These are phyloP conservation scores for Eulemur macaco DNA, from an alignment of 2,113 vertebrate genomes.

Conservation along the genomic window DNA sequence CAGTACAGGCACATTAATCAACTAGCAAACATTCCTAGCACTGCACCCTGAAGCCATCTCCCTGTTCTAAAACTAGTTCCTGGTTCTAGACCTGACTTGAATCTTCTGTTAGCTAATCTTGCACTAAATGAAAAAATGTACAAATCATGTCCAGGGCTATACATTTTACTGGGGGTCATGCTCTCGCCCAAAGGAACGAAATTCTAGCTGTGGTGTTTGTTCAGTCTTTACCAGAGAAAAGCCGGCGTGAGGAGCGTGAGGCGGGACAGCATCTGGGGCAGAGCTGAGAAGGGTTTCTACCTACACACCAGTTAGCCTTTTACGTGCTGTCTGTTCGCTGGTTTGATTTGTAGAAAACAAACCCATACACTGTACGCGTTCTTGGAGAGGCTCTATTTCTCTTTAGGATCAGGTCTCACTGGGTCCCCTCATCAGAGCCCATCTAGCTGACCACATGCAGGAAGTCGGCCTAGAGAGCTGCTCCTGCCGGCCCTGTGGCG, in stretches of 20 bases:
- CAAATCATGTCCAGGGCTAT: too few relatives aligned
- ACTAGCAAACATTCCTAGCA: not conserved
- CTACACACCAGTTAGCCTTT: not conserved
- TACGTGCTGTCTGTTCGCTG: not conserved
- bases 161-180: not conserved
- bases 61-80: not conserved
- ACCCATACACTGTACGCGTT: not conserved
- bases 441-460: not conserved
- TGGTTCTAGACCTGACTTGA: not conserved
- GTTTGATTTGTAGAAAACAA: not conserved
- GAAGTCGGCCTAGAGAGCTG: not conserved
- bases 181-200: not conserved
- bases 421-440: not conserved
- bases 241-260: too few relatives aligned
- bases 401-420: not conserved
- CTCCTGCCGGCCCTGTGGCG: not conserved
- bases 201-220: not conserved
- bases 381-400: not conserved
- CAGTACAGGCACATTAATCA: not conserved
- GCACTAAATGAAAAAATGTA: not conserved
- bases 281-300: not conserved
- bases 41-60: not conserved
- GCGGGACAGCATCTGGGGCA: too few relatives aligned
- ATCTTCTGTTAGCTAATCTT: not conserved
- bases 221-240: not conserved